A percentile compares a stretch with the other conserved stretches of the same genome.
Evolutionary conservation across 2,888 invertebrate genomes (phyloP).

Genomic region (Gastracanthus pulcherrimus): DNA sequence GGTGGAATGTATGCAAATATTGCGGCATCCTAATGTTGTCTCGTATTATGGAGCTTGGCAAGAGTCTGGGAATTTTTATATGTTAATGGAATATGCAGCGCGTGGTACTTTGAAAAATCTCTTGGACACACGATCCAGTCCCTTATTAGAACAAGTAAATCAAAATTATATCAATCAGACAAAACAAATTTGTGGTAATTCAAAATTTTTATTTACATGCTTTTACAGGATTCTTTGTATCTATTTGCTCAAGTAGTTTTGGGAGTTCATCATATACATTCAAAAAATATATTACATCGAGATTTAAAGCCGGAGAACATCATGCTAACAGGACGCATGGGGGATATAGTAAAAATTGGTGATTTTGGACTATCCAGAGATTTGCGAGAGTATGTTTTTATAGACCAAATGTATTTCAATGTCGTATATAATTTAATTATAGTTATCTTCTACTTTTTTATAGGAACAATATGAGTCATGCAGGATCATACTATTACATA

Average conservation of each 20-base stretch:
- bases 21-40: conserved; percentile 74
- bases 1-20: conserved; percentile 67
- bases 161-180: background rate
- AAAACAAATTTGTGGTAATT: background rate
- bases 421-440: background rate
- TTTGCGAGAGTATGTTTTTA: conserved; percentile 64
- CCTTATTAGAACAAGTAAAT: conserved; percentile 68
- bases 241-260: conserved; percentile 80
- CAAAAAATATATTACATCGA: conserved; percentile 87
- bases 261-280: conserved; percentile 90
- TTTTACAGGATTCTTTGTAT: conserved; percentile 68
- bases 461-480: conserved; percentile 59
- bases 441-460: conserved; percentile 9
- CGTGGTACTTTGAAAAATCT: conserved; percentile 87
- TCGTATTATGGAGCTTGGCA: conserved; percentile 72
- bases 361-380: conserved; percentile 92
- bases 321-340: conserved; percentile 84
- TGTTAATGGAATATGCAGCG: conserved; percentile 93
- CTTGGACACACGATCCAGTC: conserved; percentile 78
- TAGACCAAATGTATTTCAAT: background rate
- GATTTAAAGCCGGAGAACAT: conserved; percentile 93
- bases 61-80: conserved; percentile 75
- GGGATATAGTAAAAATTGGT: conserved; percentile 87
- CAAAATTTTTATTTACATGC: background rate
- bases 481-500: conserved; percentile 82